phyloP scores from a whole-genome alignment of 2,797 vertebrate genomes.

The Leuciscus waleckii region DNA sequence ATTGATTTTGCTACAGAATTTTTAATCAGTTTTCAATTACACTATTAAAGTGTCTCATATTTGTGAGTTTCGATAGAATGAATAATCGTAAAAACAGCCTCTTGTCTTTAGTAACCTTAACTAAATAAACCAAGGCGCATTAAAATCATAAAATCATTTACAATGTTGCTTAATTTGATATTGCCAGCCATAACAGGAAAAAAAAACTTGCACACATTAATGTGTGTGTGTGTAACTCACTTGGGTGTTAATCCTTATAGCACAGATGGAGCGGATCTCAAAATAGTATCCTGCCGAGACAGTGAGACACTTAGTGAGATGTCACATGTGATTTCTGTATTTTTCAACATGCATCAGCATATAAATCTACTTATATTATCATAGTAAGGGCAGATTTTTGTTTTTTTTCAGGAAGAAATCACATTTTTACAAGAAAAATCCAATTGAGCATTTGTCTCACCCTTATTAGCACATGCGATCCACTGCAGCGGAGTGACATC shows the following conservation, averaged over 20 bases:
- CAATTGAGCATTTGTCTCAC: slow-evolving; percentile 70
- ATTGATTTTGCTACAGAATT: background rate
- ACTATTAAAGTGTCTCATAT: background rate
- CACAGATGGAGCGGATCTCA: slow-evolving; percentile 98
- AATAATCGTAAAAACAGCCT: background rate
- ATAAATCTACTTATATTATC: background rate
- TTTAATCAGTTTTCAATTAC: background rate
- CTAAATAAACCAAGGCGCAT: background rate
- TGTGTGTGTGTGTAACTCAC: slow-evolving; percentile 77
- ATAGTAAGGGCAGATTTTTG: background rate
- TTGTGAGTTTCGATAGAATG: background rate
- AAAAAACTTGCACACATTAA: background rate
- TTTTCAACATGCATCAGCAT: slow-evolving; percentile 1
- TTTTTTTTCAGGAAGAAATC: background rate
- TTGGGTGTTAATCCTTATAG: slow-evolving; percentile 99
- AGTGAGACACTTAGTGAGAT: slow-evolving; percentile 55
- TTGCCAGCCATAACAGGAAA: background rate
- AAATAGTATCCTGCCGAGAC: slow-evolving; percentile 94
- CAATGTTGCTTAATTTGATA: background rate
- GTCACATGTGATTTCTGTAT: slow-evolving; percentile 21
- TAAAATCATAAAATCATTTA: background rate
- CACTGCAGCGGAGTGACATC: slow-evolving; percentile 97
- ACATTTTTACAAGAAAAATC: background rate
- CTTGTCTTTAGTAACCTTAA: background rate
- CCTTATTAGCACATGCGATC: slow-evolving; percentile 99